phyloP scores from a whole-genome alignment of 2,113 vertebrate species.

The Macrotis lagotis region DNA sequence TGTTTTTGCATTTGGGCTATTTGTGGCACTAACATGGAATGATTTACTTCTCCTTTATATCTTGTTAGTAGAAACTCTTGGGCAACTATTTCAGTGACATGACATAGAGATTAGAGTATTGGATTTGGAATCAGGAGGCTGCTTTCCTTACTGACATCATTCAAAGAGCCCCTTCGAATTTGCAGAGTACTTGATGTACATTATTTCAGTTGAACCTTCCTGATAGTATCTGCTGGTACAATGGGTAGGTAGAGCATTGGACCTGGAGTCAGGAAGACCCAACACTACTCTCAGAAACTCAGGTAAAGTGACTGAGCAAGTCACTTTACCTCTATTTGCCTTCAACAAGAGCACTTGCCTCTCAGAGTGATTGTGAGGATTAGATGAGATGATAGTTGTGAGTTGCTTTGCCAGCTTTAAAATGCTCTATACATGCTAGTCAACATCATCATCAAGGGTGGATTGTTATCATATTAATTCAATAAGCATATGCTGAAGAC shows the following conservation, averaged over 20 bases:
- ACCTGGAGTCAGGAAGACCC: not conserved
- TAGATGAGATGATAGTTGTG: not conserved
- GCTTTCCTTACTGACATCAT: not conserved
- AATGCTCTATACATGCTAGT: not conserved
- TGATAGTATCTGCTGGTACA: not conserved
- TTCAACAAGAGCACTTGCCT: not conserved
- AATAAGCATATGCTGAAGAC: not conserved
- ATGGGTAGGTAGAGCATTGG: not conserved
- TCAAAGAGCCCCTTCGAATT: not conserved
- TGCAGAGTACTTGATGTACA: not conserved
- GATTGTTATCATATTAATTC: not conserved
- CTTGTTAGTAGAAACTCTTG: not conserved
- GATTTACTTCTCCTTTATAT: not conserved
- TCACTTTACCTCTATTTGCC: too few relatives aligned
- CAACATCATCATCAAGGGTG: not conserved
- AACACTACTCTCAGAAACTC: not conserved
- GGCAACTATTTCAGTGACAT: too few relatives aligned
- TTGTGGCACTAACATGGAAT: not conserved
- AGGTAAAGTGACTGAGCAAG: too few relatives aligned
- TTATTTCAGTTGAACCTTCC: not conserved
- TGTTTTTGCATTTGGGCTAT: not conserved
- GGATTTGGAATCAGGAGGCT: not conserved
- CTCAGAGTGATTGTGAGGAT: not conserved
- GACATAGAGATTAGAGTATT: too few relatives aligned
- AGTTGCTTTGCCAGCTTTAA: not conserved